phyloP scores from a whole-genome alignment of 2,113 vertebrate genomes.

The Erythrolamprus reginae region DNA sequence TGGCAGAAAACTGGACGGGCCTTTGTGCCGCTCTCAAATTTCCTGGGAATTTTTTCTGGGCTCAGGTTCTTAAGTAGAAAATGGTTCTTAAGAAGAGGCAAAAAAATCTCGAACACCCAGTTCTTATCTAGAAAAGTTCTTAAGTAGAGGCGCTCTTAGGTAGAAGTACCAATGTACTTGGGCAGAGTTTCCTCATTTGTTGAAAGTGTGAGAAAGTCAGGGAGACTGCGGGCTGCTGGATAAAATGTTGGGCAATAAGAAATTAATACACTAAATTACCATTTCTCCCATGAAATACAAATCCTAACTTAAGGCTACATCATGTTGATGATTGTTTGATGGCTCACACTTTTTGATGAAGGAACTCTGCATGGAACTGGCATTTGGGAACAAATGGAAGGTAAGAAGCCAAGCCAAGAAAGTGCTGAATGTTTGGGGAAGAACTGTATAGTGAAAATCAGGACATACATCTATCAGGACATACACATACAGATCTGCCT shows the following conservation, averaged over 20 bases:
- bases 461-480: not conserved
- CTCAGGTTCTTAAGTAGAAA: too few species aligned
- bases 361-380: not conserved
- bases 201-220: not conserved
- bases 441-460: not conserved
- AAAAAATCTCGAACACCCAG: too few species aligned
- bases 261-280: not conserved
- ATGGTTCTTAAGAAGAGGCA: too few species aligned
- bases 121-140: too few species aligned
- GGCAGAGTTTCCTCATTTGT: not conserved
- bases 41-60: too few species aligned
- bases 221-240: not conserved
- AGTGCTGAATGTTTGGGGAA: not conserved
- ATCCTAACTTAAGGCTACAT: not conserved
- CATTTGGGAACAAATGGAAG: not conserved
- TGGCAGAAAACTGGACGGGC: too few species aligned
- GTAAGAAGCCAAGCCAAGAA: not conserved
- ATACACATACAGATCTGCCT: not conserved
- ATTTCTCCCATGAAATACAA: not conserved
- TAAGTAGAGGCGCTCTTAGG: too few species aligned
- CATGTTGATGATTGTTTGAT: not conserved
- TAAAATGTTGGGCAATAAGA: not conserved
- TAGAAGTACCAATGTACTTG: too few species aligned
- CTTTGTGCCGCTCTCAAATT: too few species aligned
- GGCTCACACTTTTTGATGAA: not conserved